phyloP scores from a whole-genome alignment of 2,113 vertebrate species.

The Tenrec ecaudatus region DNA sequence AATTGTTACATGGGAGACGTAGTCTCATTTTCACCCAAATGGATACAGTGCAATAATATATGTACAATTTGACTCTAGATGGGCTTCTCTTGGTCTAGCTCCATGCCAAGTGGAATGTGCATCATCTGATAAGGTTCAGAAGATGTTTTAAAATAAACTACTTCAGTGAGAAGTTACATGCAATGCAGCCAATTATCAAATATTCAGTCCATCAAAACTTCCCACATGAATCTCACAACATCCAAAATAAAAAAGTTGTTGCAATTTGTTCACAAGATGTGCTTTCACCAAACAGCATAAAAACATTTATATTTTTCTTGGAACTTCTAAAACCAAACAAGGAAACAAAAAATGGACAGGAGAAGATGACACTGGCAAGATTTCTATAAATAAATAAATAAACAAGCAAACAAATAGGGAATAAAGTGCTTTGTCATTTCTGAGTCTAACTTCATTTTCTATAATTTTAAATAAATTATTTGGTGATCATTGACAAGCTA shows the following conservation, averaged over 20 bases:
- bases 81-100: background rate
- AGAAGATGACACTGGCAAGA: background rate
- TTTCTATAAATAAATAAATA: background rate
- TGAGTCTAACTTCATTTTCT: background rate
- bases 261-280: background rate
- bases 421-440: background rate
- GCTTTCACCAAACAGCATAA: background rate
- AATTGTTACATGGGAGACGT: background rate
- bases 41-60: background rate
- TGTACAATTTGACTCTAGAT: background rate
- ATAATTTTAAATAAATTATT: background rate
- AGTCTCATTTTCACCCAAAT: background rate
- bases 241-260: background rate
- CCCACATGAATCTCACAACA: background rate
- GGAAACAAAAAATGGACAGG: background rate
- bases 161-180: background rate
- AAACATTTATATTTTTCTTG: background rate
- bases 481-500: background rate
- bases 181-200: background rate
- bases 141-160: background rate
- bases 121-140: background rate
- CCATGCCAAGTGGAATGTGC: background rate
- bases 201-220: background rate
- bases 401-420: too few relatives aligned
- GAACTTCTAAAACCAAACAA: slow-evolving; percentile 12